These are phyloP conservation scores for Pherbina coryleti DNA, from an alignment of 2,888 invertebrate genomes.

Conservation along the genomic window DNA sequence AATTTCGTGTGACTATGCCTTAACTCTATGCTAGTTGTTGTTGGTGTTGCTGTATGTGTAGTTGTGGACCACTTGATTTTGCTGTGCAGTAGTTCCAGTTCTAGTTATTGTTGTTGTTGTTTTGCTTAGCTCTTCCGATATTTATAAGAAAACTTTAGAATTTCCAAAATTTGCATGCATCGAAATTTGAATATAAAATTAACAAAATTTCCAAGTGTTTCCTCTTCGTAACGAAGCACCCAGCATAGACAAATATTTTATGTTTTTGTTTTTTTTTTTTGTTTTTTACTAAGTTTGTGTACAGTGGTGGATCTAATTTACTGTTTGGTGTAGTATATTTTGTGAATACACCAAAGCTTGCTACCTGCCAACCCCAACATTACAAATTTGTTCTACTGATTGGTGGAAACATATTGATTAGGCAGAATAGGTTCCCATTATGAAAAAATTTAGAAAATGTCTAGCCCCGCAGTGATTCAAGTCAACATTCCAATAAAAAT, in stretches of 20 bases:
- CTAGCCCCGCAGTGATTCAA: too few relatives aligned
- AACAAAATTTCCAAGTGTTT: conserved; percentile 60
- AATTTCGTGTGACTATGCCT: conserved; percentile 12
- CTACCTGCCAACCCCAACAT: too few relatives aligned
- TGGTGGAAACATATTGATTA: too few relatives aligned
- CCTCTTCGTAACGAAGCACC: conserved; percentile 63
- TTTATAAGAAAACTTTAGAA: conserved; percentile 63
- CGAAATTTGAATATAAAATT: conserved; percentile 48
- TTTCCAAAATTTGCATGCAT: conserved; percentile 57
- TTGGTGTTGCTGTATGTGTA: neutral
- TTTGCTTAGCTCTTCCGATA: conserved; percentile 43
- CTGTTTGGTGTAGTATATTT: neutral
- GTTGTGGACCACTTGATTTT: neutral
- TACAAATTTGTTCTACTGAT: too few relatives aligned
- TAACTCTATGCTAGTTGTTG: neutral
- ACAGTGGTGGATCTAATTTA: too few relatives aligned
- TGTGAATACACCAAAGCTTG: neutral
- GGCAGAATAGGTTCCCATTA: too few relatives aligned
- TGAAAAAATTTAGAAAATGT: too few relatives aligned
- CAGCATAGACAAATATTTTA: neutral
- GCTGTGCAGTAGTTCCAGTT: neutral
- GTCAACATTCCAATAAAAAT: too few relatives aligned
- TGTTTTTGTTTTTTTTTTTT: too few relatives aligned
- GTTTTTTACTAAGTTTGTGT: too few relatives aligned
- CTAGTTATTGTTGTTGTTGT: neutral